phyloP scores from a whole-genome alignment of 2,888 invertebrate species.

The Hecatera dysodea region DNA sequence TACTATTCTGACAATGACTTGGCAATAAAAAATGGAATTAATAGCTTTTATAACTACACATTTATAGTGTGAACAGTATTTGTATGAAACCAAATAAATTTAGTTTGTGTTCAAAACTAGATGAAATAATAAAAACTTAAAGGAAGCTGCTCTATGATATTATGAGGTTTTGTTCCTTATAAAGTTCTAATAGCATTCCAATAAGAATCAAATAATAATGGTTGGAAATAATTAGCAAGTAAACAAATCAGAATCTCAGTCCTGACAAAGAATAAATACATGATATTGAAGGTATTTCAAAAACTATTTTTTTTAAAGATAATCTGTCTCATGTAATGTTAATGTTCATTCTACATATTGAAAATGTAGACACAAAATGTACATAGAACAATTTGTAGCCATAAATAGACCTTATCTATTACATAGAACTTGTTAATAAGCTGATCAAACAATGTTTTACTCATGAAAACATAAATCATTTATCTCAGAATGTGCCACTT shows the following conservation, averaged over 20 bases:
- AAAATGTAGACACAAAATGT: slow-evolving; percentile 22
- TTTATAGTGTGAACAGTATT: neutral
- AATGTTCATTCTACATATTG: neutral
- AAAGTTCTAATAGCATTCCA: neutral
- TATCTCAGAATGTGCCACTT: slow-evolving; percentile 45
- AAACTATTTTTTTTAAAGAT: neutral
- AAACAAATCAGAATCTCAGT: neutral
- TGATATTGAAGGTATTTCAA: neutral
- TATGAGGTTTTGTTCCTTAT: neutral
- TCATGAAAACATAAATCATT: slow-evolving; percentile 44
- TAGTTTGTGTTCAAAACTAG: neutral
- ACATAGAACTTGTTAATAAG: slow-evolving; percentile 44
- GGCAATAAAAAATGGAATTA: slow-evolving; percentile 3
- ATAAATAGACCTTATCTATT: slow-evolving; percentile 58
- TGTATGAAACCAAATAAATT: neutral
- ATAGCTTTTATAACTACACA: neutral
- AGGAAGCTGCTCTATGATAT: neutral
- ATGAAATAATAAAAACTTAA: neutral
- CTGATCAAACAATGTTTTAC: slow-evolving; percentile 52
- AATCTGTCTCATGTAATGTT: neutral
- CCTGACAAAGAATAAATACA: neutral
- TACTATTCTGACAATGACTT: neutral
- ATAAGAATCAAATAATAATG: slow-evolving; percentile 7
- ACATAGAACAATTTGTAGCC: slow-evolving; percentile 26
- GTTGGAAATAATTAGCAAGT: too few relatives aligned